A percentile compares a stretch with the other conserved stretches of the same genome.
These are phyloP conservation scores for Parauchenoglanis punctatus DNA, from an alignment of 2,797 vertebrate genomes.

Conservation along the genomic window DNA sequence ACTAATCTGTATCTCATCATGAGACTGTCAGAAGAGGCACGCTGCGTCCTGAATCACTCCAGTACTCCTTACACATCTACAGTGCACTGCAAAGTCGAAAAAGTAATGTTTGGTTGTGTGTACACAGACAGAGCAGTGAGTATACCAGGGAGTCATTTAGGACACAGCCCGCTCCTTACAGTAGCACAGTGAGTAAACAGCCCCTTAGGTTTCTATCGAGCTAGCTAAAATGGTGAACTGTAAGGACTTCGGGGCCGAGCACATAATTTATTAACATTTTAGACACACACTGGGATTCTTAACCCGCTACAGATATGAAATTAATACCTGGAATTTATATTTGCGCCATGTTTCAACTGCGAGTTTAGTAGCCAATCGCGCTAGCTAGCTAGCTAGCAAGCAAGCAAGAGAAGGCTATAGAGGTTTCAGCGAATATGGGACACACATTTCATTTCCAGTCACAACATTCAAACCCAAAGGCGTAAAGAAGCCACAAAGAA, in stretches of 20 bases:
- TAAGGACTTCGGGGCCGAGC: background rate
- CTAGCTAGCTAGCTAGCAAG: background rate
- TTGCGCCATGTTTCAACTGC: background rate
- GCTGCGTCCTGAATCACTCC: background rate
- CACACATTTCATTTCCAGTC: no score
- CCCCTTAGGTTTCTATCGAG: background rate
- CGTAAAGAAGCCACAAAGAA: accelerated
- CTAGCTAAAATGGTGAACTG: background rate
- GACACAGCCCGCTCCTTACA: background rate
- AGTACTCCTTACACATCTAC: background rate
- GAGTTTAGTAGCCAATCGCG: background rate
- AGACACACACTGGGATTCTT: background rate
- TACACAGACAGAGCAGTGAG: background rate
- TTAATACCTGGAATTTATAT: background rate
- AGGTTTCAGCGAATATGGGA: background rate
- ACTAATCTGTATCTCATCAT: background rate
- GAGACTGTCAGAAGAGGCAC: background rate
- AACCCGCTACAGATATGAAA: background rate
- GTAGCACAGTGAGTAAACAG: background rate
- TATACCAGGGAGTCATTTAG: background rate
- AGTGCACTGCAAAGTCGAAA: background rate
- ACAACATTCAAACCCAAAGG: background rate
- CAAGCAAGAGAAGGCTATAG: background rate
- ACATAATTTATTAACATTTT: background rate
- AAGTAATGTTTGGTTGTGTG: background rate